These are phyloP conservation scores for Isotomurus palustris DNA, from an alignment of 2,888 invertebrate genomes.

Conservation along the genomic window DNA sequence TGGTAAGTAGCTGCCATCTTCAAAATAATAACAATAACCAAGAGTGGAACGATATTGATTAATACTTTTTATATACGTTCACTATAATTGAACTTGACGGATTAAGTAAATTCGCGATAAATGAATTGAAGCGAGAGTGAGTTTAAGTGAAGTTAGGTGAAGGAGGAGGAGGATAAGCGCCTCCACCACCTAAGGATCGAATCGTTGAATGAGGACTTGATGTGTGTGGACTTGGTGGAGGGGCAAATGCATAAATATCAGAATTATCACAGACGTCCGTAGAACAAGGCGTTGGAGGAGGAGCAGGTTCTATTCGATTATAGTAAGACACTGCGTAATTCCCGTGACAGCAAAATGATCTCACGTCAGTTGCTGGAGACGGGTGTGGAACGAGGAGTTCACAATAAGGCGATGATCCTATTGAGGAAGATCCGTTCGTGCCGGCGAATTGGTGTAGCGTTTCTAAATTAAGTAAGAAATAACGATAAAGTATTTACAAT, in stretches of 20 bases:
- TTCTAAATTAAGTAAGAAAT: slow-evolving; percentile 9
- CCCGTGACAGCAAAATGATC: slow-evolving; percentile 37
- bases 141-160: slow-evolving; percentile 35
- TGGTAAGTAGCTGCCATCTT: not conserved
- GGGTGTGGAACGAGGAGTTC: slow-evolving; percentile 44
- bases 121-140: too few relatives aligned
- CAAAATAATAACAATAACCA: not conserved
- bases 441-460: slow-evolving; percentile 30
- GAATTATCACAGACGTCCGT: slow-evolving; percentile 91
- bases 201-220: slow-evolving; percentile 44
- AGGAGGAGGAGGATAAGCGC: slow-evolving; percentile 38
- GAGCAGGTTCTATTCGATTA: slow-evolving; percentile 52
- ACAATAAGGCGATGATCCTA: slow-evolving; percentile 40
- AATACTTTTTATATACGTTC: not conserved
- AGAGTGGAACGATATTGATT: not conserved
- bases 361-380: slow-evolving; percentile 39
- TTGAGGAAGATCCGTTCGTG: slow-evolving; percentile 34
- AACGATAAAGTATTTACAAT: not conserved
- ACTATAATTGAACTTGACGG: too few relatives aligned
- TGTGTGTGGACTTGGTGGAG: slow-evolving; percentile 42
- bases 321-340: slow-evolving; percentile 31
- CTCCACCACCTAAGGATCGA: slow-evolving; percentile 29
- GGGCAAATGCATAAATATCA: slow-evolving; percentile 56
- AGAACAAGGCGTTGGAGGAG: slow-evolving; percentile 90
- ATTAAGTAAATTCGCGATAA: too few relatives aligned